Evolutionary conservation across 2,113 vertebrate genomes (phyloP).

Genomic region (Silurus meridionalis): DNA sequence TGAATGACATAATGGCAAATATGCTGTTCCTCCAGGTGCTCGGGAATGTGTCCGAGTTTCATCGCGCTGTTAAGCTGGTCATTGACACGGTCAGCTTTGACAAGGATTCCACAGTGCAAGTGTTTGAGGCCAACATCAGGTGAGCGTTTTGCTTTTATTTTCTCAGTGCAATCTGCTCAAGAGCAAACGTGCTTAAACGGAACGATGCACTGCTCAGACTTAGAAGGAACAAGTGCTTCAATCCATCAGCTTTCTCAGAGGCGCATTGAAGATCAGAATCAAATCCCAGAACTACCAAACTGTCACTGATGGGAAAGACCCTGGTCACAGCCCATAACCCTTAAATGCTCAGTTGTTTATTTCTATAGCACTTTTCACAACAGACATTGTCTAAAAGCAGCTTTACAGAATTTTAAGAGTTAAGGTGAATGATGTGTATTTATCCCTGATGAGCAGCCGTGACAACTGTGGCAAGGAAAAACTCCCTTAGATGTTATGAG

Average conservation of each 20-base stretch:
- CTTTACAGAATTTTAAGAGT: too few species aligned
- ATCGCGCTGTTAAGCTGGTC: slow-evolving; percentile 91
- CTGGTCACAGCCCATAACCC: too few species aligned
- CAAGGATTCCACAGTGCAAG: slow-evolving; percentile 96
- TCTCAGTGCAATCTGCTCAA: background rate
- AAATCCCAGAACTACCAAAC: too few species aligned
- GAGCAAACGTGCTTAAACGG: background rate
- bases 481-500: too few species aligned
- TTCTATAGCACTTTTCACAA: too few species aligned
- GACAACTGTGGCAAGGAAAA: too few species aligned
- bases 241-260: background rate
- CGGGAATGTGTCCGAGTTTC: slow-evolving; percentile 94
- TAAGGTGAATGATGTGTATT: too few species aligned
- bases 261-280: too few species aligned
- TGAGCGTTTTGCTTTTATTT: slow-evolving; percentile 57
- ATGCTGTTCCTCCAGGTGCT: slow-evolving; percentile 78
- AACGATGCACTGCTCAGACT: background rate
- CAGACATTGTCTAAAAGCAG: too few species aligned
- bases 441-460: too few species aligned
- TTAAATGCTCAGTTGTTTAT: too few species aligned
- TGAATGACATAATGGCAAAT: background rate
- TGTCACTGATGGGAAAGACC: too few species aligned
- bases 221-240: background rate
- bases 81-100: slow-evolving; percentile 97
- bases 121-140: slow-evolving; percentile 98